phyloP scores from a whole-genome alignment of 23 tunicate species.

The Ascidia mentula region DNA sequence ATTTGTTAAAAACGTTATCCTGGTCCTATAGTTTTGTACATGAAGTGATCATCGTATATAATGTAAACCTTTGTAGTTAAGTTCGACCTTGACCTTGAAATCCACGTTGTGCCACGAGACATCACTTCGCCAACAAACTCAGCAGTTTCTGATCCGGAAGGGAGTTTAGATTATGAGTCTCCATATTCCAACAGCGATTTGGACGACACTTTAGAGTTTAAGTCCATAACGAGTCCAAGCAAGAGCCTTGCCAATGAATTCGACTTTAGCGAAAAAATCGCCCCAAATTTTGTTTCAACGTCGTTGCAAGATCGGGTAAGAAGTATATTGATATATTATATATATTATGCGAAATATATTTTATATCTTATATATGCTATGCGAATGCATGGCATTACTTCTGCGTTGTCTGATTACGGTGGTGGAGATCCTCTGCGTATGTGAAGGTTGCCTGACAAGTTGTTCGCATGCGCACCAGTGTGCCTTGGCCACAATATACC shows the following conservation, averaged over 20 bases:
- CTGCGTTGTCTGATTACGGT: too few relatives aligned
- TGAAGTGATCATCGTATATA: too few relatives aligned
- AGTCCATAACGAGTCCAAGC: not conserved
- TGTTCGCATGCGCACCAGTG: too few relatives aligned
- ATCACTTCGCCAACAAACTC: not conserved
- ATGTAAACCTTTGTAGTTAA: constrained; percentile 47
- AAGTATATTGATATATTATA: not conserved
- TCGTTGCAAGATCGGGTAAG: not conserved
- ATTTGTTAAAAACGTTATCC: too few relatives aligned
- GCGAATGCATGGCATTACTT: too few relatives aligned
- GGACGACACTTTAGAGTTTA: not conserved
- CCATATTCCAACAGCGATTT: not conserved
- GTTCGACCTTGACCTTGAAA: constrained; percentile 86
- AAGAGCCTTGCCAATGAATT: not conserved
- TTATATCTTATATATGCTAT: too few relatives aligned
- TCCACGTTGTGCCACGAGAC: constrained; percentile 92
- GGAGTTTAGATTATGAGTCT: not conserved
- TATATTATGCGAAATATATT: not conserved
- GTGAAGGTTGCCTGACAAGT: too few relatives aligned
- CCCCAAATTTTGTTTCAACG: not conserved
- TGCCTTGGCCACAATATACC: too few relatives aligned
- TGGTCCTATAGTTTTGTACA: too few relatives aligned
- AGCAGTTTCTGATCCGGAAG: not conserved
- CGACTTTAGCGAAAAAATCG: not conserved
- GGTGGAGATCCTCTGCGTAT: too few relatives aligned